A percentile compares a stretch with the other conserved stretches of the same genome.
Evolutionary conservation across 2,888 invertebrate genomes (phyloP).

Genomic region (Deroplatys truncata): DNA sequence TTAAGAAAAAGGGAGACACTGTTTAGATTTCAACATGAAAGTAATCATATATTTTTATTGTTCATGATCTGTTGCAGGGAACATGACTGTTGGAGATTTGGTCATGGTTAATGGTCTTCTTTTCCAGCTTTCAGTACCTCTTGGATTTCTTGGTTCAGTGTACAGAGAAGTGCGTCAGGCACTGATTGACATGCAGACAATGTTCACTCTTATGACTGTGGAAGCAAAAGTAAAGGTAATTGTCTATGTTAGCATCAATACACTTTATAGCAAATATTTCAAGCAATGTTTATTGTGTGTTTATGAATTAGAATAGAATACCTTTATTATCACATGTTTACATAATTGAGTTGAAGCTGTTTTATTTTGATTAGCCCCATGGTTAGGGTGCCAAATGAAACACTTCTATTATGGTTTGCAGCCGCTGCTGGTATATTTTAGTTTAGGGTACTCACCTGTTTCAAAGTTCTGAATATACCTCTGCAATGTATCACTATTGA

Average conservation of each 20-base stretch:
- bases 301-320: too few species aligned
- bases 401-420: too few species aligned
- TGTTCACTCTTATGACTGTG: slow-evolving; percentile 94
- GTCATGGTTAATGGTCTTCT: slow-evolving; percentile 98
- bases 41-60: neutral
- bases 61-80: slow-evolving; percentile 54
- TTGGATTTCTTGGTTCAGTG: slow-evolving; percentile 96
- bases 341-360: too few species aligned
- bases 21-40: too few species aligned
- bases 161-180: slow-evolving; percentile 97
- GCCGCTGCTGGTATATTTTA: too few species aligned
- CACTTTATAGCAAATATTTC: neutral
- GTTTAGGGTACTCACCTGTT: too few species aligned
- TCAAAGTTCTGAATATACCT: too few species aligned
- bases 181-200: slow-evolving; percentile 96
- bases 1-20: too few species aligned
- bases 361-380: too few species aligned
- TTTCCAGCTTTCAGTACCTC: slow-evolving; percentile 94
- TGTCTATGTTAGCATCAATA: neutral
- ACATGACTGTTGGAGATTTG: slow-evolving; percentile 95
- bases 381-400: too few species aligned
- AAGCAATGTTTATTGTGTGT: neutral
- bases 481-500: too few species aligned
- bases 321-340: too few species aligned
- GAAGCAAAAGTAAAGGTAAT: slow-evolving; percentile 70